A percentile compares a stretch with the other conserved stretches of the same genome.
These are phyloP conservation scores for Aphodius granarius DNA, from an alignment of 2,888 invertebrate genomes.

Conservation along the genomic window DNA sequence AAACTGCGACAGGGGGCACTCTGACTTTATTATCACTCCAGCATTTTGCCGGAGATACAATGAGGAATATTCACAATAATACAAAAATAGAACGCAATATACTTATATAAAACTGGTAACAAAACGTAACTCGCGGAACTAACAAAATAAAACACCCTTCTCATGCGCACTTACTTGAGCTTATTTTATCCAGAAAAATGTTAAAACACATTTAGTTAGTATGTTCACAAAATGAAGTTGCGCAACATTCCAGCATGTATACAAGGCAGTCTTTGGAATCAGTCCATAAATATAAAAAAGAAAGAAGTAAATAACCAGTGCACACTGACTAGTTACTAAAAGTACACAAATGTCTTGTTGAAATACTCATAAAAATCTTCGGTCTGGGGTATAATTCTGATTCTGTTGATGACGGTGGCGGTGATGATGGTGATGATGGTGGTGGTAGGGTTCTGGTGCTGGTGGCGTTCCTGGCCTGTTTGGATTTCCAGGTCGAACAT, in stretches of 20 bases:
- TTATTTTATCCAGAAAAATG: not conserved
- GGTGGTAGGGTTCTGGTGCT: not conserved
- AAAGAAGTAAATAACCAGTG: not conserved
- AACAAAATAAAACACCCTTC: not conserved
- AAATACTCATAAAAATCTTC: not conserved
- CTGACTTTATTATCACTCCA: not conserved
- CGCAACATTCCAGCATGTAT: not conserved
- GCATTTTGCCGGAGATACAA: not conserved
- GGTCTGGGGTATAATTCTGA: not conserved
- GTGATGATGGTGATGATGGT: constrained; percentile 7
- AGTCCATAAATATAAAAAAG: not conserved
- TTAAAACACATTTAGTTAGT: not conserved
- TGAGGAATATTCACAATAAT: not conserved
- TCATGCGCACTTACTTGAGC: not conserved
- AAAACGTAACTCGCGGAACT: not conserved
- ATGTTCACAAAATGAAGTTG: not conserved
- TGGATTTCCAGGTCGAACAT: not conserved
- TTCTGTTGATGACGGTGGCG: not conserved
- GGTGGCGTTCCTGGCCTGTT: not conserved
- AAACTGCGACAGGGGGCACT: not conserved
- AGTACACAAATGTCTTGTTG: not conserved
- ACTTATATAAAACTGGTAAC: not conserved
- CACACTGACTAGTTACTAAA: not conserved
- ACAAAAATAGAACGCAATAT: not conserved
- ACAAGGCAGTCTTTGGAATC: not conserved